These are phyloP conservation scores for Micrastur ruficollis DNA, from an alignment of 2,797 vertebrate species.

Conservation along the genomic window DNA sequence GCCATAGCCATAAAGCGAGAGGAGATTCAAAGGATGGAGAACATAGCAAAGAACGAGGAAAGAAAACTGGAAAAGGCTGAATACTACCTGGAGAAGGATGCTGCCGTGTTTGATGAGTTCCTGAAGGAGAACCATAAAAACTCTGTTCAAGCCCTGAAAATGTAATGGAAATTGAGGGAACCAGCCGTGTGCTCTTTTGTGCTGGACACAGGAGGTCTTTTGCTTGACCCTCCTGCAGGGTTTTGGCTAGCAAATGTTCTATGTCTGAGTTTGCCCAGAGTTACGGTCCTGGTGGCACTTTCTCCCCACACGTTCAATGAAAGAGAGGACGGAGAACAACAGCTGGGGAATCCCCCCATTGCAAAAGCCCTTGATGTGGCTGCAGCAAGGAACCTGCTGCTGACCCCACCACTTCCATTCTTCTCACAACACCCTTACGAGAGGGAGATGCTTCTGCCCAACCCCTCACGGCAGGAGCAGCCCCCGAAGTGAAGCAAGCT, in stretches of 20 bases:
- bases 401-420: not conserved
- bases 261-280: not conserved
- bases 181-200: not conserved
- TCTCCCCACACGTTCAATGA: not conserved
- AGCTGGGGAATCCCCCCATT: not conserved
- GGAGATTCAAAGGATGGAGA: constrained; percentile 83
- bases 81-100: constrained; percentile 78
- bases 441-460: not conserved
- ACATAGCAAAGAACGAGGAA: constrained; percentile 74
- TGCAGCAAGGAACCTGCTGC: not conserved
- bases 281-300: not conserved
- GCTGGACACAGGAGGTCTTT: not conserved
- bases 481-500: not conserved
- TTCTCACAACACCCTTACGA: not conserved
- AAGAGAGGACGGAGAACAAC: not conserved
- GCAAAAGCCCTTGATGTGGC: not conserved
- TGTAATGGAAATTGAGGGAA: constrained; percentile 70
- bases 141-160: constrained; percentile 80
- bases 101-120: constrained; percentile 81
- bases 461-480: not conserved
- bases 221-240: not conserved
- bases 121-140: constrained; percentile 85
- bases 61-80: constrained; percentile 78
- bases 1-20: constrained; percentile 78
- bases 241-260: not conserved